A percentile compares a stretch with the other conserved stretches of the same genome.
These are phyloP conservation scores for Amiota communis DNA, from an alignment of 2,888 invertebrate species.

Conservation along the genomic window DNA sequence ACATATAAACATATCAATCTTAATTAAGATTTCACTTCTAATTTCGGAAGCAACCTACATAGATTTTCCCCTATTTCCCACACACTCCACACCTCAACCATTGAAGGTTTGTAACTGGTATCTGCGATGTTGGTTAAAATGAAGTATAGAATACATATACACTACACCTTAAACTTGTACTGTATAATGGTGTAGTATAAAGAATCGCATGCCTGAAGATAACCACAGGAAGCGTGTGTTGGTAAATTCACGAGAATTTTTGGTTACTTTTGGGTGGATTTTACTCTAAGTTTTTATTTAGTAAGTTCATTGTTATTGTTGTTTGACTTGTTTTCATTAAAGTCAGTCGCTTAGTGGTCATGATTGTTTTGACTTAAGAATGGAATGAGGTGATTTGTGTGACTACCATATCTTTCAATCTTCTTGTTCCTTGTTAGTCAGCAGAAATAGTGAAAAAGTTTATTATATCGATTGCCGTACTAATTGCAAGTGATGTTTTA, in stretches of 20 bases:
- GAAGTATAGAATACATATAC: no score
- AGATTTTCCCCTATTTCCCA: neutral
- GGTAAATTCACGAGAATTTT: no score
- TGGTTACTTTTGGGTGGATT: neutral
- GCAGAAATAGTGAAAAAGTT: conserved; percentile 47
- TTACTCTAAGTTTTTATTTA: neutral
- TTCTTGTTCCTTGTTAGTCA: conserved; percentile 19
- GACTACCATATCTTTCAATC: neutral
- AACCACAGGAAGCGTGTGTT: conserved; percentile 4
- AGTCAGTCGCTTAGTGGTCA: conserved; percentile 50
- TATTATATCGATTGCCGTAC: conserved; percentile 50
- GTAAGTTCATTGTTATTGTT: conserved; percentile 21
- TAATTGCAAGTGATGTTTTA: conserved; percentile 60
- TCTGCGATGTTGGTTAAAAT: no score
- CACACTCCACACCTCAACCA: neutral
- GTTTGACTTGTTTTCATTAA: conserved; percentile 29
- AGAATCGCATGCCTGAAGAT: conserved; percentile 12
- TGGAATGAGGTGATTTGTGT: conserved; percentile 1
- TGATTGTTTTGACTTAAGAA: conserved; percentile 42
- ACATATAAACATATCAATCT: conserved; percentile 67
- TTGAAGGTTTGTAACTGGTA: conserved; percentile 11
- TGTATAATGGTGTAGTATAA: no score
- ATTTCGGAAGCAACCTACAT: conserved; percentile 31
- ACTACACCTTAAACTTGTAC: no score
- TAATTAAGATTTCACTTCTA: conserved; percentile 68